These are phyloP conservation scores for Eurois occulta DNA, from an alignment of 2,888 invertebrate genomes.

Conservation along the genomic window DNA sequence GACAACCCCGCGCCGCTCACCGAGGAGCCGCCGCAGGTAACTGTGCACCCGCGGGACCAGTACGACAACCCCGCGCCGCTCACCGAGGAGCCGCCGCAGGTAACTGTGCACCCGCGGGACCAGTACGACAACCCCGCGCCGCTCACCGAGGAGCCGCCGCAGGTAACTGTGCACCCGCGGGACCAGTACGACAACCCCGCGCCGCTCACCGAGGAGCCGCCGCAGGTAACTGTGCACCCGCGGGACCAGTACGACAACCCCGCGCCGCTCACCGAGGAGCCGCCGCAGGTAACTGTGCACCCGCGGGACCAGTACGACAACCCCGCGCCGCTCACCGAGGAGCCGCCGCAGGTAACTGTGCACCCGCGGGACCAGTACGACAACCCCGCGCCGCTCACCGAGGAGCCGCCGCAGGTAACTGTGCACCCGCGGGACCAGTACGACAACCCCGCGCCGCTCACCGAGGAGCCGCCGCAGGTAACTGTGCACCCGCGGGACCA, in stretches of 20 bases:
- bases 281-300: constrained; percentile 90
- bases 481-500: constrained; percentile 97
- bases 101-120: constrained; percentile 96
- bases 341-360: constrained; percentile 81
- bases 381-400: constrained; percentile 89
- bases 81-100: constrained; percentile 48
- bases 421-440: constrained; percentile 98
- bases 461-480: constrained; percentile 48
- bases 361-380: constrained; percentile 98
- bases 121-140: constrained; percentile 94
- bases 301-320: constrained; percentile 98
- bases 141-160: constrained; percentile 62
- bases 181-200: constrained; percentile 96
- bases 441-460: constrained; percentile 92
- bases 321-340: constrained; percentile 78
- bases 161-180: constrained; percentile 94
- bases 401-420: constrained; percentile 37
- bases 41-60: constrained; percentile 97
- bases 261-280: constrained; percentile 74
- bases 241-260: constrained; percentile 96
- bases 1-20: constrained; percentile 91
- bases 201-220: constrained; percentile 69
- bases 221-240: constrained; percentile 92
- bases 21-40: constrained; percentile 42
- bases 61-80: constrained; percentile 93